phyloP scores from a whole-genome alignment of 1,140 invertebrate genomes.

The Drosophila varians region DNA sequence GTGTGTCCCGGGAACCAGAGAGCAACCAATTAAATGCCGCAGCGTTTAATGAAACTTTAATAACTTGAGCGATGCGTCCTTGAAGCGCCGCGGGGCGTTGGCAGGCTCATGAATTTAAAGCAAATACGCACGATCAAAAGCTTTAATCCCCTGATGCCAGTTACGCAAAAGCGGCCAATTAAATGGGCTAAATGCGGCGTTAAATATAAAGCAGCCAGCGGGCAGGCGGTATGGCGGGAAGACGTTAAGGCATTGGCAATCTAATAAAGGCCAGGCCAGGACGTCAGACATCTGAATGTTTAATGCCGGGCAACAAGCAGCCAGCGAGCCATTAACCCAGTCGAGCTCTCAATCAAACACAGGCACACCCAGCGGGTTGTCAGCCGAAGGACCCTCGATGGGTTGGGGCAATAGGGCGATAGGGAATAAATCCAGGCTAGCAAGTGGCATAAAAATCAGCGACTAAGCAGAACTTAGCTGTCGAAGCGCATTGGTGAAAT shows the following conservation, averaged over 20 bases:
- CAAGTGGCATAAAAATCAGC: slow-evolving; percentile 73
- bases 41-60: slow-evolving; percentile 68
- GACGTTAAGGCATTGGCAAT: slow-evolving; percentile 42
- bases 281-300: slow-evolving; percentile 64
- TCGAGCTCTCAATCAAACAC: slow-evolving; percentile 66
- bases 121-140: slow-evolving; percentile 71
- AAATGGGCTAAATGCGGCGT: slow-evolving; percentile 72
- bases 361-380: slow-evolving; percentile 48
- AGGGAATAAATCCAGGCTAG: slow-evolving; percentile 41
- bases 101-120: slow-evolving; percentile 63
- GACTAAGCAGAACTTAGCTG: slow-evolving; percentile 65
- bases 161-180: slow-evolving; percentile 72
- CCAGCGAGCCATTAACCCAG: slow-evolving; percentile 40
- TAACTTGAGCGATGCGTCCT: slow-evolving; percentile 48
- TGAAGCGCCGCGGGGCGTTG: slow-evolving; percentile 30
- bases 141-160: slow-evolving; percentile 71
- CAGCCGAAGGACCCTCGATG: slow-evolving; percentile 11
- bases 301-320: slow-evolving; percentile 62
- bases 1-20: slow-evolving; percentile 20
- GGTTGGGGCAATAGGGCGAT: slow-evolving; percentile 1
- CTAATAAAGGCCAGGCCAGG: slow-evolving; percentile 59
- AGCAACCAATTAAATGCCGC: slow-evolving; percentile 58
- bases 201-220: slow-evolving; percentile 58
- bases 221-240: not conserved
- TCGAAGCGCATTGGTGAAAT: slow-evolving; percentile 65